Conservation (phyloP, 2,888 invertebrate species). For the Dendrolimus houi region DNA sequence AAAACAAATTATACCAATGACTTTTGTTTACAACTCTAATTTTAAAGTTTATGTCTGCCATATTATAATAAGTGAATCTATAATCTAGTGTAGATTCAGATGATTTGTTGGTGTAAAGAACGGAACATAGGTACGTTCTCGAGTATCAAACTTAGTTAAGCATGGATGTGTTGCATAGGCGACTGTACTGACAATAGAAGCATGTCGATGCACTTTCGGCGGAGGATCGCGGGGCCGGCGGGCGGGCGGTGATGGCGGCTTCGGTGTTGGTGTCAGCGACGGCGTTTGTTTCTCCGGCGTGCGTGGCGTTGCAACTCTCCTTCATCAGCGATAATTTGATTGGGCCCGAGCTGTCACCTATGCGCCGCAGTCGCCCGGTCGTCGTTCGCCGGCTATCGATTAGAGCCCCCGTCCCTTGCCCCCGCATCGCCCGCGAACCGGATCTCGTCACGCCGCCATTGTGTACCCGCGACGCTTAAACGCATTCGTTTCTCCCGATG, state of each 20-base stretch:
- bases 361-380: slow-evolving; percentile 74
- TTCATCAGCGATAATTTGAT: slow-evolving; percentile 72
- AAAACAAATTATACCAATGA: too few relatives aligned
- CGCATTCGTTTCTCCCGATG: slow-evolving; percentile 77
- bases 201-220: slow-evolving; percentile 34
- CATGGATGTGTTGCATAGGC: too few relatives aligned
- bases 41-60: too few relatives aligned
- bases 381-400: slow-evolving; percentile 76
- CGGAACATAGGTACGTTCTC: too few relatives aligned
- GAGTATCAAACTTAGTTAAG: too few relatives aligned
- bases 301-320: slow-evolving; percentile 64
- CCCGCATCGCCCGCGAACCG: slow-evolving; percentile 71
- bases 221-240: slow-evolving; percentile 28
- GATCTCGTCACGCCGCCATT: slow-evolving; percentile 77
- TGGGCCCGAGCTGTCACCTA: slow-evolving; percentile 75
- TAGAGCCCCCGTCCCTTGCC: slow-evolving; percentile 63
- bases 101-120: too few relatives aligned
- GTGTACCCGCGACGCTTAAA: slow-evolving; percentile 76
- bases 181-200: too few relatives aligned
- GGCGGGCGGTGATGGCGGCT: slow-evolving; percentile 10
- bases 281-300: slow-evolving; percentile 44
- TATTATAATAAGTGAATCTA: too few relatives aligned
- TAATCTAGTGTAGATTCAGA: too few relatives aligned
- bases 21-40: too few relatives aligned
- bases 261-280: slow-evolving; percentile 29